Conservation (phyloP, 2,113 vertebrate species). For the Pseudorhombus dupliciocellatus region DNA sequence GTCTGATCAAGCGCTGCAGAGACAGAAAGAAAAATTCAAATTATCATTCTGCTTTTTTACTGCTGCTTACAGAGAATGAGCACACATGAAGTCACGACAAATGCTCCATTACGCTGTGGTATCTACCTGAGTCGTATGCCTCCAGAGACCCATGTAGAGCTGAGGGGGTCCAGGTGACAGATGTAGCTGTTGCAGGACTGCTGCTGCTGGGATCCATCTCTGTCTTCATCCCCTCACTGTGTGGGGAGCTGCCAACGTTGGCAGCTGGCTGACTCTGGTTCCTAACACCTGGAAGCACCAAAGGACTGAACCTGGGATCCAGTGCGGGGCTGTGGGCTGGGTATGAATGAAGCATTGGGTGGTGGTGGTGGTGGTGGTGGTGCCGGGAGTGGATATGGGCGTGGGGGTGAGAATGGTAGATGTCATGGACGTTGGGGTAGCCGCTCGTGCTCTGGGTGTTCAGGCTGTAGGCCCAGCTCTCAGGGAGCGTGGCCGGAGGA, state of each 20-base stretch:
- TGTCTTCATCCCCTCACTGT: constrained; percentile 85
- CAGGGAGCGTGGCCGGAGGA: constrained; percentile 81
- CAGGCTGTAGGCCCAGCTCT: constrained; percentile 93
- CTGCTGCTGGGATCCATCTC: constrained; percentile 81
- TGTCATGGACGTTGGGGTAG: constrained; percentile 91
- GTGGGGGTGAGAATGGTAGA: constrained; percentile 90
- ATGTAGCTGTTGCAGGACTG: constrained; percentile 76
- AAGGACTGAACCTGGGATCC: constrained; percentile 89
- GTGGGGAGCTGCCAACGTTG: constrained; percentile 84
- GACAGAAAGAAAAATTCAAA: constrained; percentile 24
- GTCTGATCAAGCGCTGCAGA: constrained; percentile 89
- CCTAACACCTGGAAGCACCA: constrained; percentile 88
- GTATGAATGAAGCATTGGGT: constrained; percentile 82
- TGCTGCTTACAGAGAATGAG: not conserved
- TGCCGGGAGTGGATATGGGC: constrained; percentile 81
- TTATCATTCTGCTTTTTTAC: not conserved
- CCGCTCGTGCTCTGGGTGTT: constrained; percentile 87
- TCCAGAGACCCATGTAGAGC: constrained; percentile 90
- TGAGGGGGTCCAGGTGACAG: constrained; percentile 87
- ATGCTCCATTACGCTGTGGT: not conserved
- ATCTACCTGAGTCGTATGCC: constrained; percentile 92
- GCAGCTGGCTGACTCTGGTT: constrained; percentile 77
- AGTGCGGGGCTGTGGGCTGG: constrained; percentile 82
- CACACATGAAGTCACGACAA: not conserved
- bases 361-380: constrained; percentile 86